phyloP scores from a whole-genome alignment of 2,797 vertebrate genomes.

The Xiphorhynchus erythropygius region DNA sequence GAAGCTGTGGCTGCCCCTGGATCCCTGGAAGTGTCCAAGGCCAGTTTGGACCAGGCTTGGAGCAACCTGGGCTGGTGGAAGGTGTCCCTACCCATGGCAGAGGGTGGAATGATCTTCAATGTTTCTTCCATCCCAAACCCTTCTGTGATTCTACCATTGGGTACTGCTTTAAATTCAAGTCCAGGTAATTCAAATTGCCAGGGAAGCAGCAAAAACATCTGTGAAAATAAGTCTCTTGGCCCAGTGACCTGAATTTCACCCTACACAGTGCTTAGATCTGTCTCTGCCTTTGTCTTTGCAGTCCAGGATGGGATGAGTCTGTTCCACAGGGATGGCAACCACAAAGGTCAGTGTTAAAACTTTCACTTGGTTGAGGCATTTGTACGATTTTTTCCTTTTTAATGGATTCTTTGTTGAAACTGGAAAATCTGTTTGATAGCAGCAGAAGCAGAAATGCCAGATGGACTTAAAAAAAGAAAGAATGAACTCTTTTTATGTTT shows the following conservation, averaged over 20 bases:
- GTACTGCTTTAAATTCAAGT: not conserved
- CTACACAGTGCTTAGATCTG: not conserved
- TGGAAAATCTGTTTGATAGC: not conserved
- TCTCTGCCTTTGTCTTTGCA: not conserved
- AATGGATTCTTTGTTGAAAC: not conserved
- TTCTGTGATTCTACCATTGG: not conserved
- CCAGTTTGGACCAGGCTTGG: fast-evolving
- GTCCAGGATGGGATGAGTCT: fast-evolving
- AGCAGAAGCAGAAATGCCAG: not conserved
- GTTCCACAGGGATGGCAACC: not conserved
- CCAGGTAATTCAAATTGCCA: not conserved
- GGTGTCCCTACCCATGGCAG: too few relatives aligned
- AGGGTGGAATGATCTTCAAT: too few relatives aligned
- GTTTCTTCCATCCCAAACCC: fast-evolving
- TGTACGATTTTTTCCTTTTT: not conserved
- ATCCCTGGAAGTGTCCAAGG: not conserved
- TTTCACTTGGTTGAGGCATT: not conserved
- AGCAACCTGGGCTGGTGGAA: fast-evolving
- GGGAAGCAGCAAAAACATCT: not conserved
- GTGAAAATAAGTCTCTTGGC: not conserved
- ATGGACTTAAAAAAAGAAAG: not conserved
- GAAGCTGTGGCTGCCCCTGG: not conserved
- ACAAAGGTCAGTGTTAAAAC: not conserved
- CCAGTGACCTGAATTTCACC: not conserved
- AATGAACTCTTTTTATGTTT: not conserved